A percentile compares a stretch with the other conserved stretches of the same genome.
phyloP scores from a whole-genome alignment of 2,888 invertebrate species.

The Ichneumon xanthorius region DNA sequence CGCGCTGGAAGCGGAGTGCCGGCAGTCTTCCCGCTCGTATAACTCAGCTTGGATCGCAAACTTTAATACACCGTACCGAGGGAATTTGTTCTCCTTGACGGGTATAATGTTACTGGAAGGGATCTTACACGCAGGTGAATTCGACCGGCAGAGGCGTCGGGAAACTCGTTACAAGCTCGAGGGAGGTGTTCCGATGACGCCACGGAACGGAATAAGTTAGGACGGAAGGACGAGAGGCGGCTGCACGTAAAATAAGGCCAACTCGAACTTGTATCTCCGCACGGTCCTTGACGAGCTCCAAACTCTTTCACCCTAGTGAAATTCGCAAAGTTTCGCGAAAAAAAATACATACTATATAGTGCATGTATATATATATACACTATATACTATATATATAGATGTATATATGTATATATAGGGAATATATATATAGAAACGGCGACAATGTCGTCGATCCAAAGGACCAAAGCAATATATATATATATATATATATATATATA shows the following conservation, averaged over 20 bases:
- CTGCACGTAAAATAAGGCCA: constrained; percentile 42
- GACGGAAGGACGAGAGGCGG: constrained; percentile 30
- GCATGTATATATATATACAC: too few relatives aligned
- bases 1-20: neutral
- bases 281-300: neutral
- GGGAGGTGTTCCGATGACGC: constrained; percentile 37
- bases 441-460: constrained; percentile 27
- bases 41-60: constrained; percentile 25
- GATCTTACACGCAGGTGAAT: constrained; percentile 21
- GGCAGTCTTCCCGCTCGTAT: constrained; percentile 25
- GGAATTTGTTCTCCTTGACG: constrained; percentile 28
- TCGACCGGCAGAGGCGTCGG: constrained; percentile 45
- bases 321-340: constrained; percentile 28
- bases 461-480: neutral
- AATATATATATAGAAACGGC: constrained; percentile 1
- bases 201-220: constrained; percentile 47
- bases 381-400: too few relatives aligned
- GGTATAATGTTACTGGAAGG: constrained; percentile 16
- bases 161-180: constrained; percentile 43
- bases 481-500: too few relatives aligned
- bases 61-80: constrained; percentile 38
- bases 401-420: too few relatives aligned
- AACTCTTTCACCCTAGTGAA: constrained; percentile 8
- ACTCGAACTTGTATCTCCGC: constrained; percentile 29
- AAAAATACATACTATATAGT: neutral